A percentile compares a stretch with the other conserved stretches of the same genome.
Evolutionary conservation across 2,888 invertebrate genomes (phyloP).

Genomic region (Tryphoninae sp.): DNA sequence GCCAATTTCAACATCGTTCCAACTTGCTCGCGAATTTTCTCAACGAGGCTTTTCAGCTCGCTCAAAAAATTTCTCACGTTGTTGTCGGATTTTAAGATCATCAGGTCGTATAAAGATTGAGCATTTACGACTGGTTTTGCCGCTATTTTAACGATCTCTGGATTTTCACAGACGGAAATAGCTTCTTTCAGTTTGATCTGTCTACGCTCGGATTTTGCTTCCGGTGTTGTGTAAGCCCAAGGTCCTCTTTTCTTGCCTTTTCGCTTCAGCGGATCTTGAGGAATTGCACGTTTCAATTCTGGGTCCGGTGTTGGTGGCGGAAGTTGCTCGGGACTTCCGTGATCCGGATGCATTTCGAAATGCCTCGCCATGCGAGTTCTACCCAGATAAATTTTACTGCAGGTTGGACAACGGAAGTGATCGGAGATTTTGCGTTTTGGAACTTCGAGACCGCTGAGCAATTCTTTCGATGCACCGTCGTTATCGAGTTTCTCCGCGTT

Average conservation of each 20-base stretch:
- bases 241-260: slow-evolving; percentile 79
- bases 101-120: slow-evolving; percentile 75
- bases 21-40: slow-evolving; percentile 73
- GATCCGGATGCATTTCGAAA: slow-evolving; percentile 85
- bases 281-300: slow-evolving; percentile 71
- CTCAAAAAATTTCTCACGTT: slow-evolving; percentile 74
- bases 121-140: slow-evolving; percentile 77
- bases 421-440: slow-evolving; percentile 82
- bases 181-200: slow-evolving; percentile 77
- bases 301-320: slow-evolving; percentile 76
- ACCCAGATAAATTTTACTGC: slow-evolving; percentile 86
- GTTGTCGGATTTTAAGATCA: slow-evolving; percentile 76
- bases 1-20: slow-evolving; percentile 70
- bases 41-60: slow-evolving; percentile 76
- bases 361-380: slow-evolving; percentile 84
- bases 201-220: slow-evolving; percentile 77
- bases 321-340: slow-evolving; percentile 81
- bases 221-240: slow-evolving; percentile 79
- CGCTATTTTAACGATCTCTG: slow-evolving; percentile 77
- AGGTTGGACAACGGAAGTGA: slow-evolving; percentile 84
- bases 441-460: slow-evolving; percentile 76
- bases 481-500: slow-evolving; percentile 74
- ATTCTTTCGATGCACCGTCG: slow-evolving; percentile 75
- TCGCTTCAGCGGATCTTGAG: slow-evolving; percentile 73
- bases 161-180: slow-evolving; percentile 76